Evolutionary conservation across 2,888 invertebrate genomes (phyloP).

Genomic region (Drosophila falleni): DNA sequence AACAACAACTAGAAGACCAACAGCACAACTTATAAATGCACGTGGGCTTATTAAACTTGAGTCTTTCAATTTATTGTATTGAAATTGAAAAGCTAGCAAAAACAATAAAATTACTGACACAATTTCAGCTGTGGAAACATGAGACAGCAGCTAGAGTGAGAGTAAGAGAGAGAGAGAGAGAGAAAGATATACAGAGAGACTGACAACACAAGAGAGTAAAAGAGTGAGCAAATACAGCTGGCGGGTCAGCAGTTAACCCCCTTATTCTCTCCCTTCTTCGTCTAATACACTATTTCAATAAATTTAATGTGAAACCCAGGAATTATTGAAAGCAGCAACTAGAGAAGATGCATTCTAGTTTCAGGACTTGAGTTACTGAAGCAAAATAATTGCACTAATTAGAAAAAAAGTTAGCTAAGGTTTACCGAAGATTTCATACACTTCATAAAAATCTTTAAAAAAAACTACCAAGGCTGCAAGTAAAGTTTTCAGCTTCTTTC

Average conservation of each 20-base stretch:
- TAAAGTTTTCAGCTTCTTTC: not conserved
- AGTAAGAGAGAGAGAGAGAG: not conserved
- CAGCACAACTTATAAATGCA: constrained; percentile 27
- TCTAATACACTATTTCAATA: constrained; percentile 16
- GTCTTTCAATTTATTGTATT: constrained; percentile 43
- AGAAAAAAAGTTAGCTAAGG: not conserved
- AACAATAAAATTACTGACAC: constrained; percentile 41
- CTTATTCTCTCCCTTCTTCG: no score
- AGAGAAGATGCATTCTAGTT: constrained; percentile 34
- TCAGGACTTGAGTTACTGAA: constrained; percentile 37
- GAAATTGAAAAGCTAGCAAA: constrained; percentile 46
- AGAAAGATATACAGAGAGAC: not conserved
- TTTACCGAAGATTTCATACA: not conserved
- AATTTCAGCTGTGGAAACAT: constrained; percentile 39
- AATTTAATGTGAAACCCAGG: constrained; percentile 50
- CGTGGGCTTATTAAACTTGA: constrained; percentile 45
- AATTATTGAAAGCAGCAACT: constrained; percentile 21
- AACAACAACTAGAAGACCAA: constrained; percentile 3
- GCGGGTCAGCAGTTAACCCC: constrained; percentile 32
- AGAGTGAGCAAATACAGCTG: constrained; percentile 7
- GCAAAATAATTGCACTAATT: constrained; percentile 33
- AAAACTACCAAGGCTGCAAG: not conserved
- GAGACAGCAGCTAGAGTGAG: constrained; percentile 24
- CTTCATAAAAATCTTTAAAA: not conserved
- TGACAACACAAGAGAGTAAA: not conserved